A percentile compares a stretch with the other conserved stretches of the same genome.
phyloP scores from a whole-genome alignment of 2,797 vertebrate species.

The Darevskia mixta region DNA sequence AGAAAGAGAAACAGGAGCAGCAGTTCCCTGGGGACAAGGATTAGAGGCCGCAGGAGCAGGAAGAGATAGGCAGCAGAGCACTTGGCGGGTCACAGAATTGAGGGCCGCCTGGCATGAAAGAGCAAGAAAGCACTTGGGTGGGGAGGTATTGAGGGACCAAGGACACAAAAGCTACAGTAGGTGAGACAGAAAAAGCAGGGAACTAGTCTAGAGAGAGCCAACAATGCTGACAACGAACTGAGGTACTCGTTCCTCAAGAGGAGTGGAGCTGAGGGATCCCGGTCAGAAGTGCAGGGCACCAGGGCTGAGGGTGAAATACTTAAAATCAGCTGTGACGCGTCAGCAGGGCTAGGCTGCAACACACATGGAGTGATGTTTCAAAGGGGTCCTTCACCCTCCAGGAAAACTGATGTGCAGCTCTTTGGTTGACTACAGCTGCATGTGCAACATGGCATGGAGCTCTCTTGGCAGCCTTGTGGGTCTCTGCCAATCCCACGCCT shows the following conservation, averaged over 20 bases:
- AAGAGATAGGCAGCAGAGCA: neutral
- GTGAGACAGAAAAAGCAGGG: neutral
- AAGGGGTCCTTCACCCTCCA: no score
- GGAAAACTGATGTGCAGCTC: neutral
- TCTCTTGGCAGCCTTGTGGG: neutral
- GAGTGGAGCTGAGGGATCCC: neutral
- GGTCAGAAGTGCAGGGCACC: neutral
- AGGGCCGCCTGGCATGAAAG: neutral
- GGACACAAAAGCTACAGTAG: neutral
- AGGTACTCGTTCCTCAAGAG: neutral
- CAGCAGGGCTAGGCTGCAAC: neutral
- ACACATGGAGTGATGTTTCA: neutral
- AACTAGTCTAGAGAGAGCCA: neutral
- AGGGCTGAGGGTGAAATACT: neutral
- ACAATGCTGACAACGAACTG: neutral
- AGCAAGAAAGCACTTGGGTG: neutral
- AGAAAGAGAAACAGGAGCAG: slow-evolving; percentile 38
- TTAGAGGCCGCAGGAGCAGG: neutral
- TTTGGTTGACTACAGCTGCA: neutral
- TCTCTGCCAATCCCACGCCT: neutral
- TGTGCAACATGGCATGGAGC: neutral
- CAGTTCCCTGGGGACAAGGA: neutral
- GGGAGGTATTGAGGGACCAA: neutral
- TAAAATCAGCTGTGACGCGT: neutral
- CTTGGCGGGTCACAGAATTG: neutral